Conservation (phyloP, 2,113 vertebrate genomes). For the Apodemus sylvaticus region DNA sequence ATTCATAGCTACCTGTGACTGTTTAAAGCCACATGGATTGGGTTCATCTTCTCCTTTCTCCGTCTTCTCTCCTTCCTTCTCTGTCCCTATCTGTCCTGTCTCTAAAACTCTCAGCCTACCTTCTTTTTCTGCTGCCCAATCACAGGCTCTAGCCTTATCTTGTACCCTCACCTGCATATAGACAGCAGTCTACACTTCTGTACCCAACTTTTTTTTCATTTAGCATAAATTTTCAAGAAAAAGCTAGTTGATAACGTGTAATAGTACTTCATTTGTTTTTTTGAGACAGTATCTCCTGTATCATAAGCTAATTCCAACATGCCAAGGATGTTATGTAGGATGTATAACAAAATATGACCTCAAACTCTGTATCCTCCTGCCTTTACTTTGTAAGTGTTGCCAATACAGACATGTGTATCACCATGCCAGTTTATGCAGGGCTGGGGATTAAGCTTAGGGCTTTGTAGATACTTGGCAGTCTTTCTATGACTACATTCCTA, state of each 20-base stretch:
- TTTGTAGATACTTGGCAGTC: not conserved
- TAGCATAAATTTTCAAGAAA: slow-evolving; percentile 10
- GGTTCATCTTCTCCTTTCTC: too few relatives aligned
- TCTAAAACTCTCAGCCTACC: too few relatives aligned
- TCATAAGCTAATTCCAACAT: not conserved
- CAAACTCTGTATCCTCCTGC: not conserved
- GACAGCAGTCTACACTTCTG: not conserved
- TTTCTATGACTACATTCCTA: not conserved
- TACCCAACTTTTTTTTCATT: slow-evolving; percentile 44
- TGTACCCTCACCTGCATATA: too few relatives aligned
- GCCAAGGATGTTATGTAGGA: not conserved
- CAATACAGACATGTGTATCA: not conserved
- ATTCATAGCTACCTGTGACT: too few relatives aligned
- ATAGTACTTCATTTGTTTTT: not conserved
- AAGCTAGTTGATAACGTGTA: not conserved
- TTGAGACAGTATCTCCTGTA: not conserved
- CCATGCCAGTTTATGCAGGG: not conserved
- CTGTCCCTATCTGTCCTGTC: too few relatives aligned
- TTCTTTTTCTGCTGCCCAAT: too few relatives aligned
- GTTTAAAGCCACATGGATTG: too few relatives aligned
- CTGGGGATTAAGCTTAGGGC: not conserved
- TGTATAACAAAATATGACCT: not conserved
- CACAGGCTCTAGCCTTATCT: too few relatives aligned
- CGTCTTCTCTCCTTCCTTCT: too few relatives aligned
- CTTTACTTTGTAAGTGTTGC: not conserved